A percentile compares a stretch with the other conserved stretches of the same genome.
These are phyloP conservation scores for Tineola bisselliella DNA, from an alignment of 2,888 invertebrate genomes.

Conservation along the genomic window DNA sequence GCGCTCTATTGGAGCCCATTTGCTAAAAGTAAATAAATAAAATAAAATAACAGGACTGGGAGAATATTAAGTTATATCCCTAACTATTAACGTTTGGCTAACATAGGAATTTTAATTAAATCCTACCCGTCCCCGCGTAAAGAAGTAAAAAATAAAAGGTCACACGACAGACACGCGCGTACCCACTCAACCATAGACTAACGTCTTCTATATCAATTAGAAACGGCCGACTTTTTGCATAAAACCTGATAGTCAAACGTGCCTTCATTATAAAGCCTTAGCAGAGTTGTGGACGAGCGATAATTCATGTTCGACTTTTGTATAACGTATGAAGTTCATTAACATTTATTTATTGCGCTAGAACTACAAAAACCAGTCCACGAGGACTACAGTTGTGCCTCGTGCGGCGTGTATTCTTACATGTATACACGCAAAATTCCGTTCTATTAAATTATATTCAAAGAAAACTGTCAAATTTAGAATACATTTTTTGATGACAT, in stretches of 20 bases:
- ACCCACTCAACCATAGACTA: constrained; percentile 9
- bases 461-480: too few species aligned
- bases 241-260: neutral
- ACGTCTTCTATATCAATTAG: constrained; percentile 4
- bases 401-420: too few species aligned
- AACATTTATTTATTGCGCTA: neutral
- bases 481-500: too few species aligned
- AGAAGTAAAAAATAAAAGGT: constrained; percentile 48
- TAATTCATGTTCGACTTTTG: neutral
- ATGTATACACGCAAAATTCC: too few species aligned
- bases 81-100: neutral
- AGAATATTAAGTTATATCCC: neutral
- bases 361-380: neutral
- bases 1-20: too few species aligned
- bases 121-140: constrained; percentile 17
- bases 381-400: neutral
- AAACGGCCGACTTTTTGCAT: neutral
- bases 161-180: constrained; percentile 34
- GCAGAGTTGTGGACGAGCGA: neutral
- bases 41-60: neutral
- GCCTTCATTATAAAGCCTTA: neutral
- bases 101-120: constrained; percentile 30
- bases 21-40: too few species aligned
- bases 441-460: too few species aligned
- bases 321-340: neutral